These are phyloP conservation scores for Percopsis omiscomaycus DNA, from an alignment of 2,797 vertebrate species.

Conservation along the genomic window DNA sequence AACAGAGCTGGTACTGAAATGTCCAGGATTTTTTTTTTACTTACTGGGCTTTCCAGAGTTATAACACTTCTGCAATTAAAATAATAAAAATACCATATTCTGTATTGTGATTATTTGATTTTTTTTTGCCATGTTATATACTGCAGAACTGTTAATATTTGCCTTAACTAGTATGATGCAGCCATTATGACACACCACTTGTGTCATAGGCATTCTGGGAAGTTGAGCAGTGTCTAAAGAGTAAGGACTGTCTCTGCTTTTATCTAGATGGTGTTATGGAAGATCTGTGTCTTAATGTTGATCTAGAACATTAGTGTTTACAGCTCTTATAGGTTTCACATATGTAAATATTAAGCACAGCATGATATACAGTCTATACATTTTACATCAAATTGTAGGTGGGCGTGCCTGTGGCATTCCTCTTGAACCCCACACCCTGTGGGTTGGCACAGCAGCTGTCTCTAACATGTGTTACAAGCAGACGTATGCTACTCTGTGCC, in stretches of 20 bases:
- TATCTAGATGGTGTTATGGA: neutral
- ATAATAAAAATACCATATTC: conserved; percentile 49
- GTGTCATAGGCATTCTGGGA: neutral
- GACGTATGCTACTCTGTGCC: conserved; percentile 64
- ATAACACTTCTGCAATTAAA: conserved; percentile 69
- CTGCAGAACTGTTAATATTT: neutral
- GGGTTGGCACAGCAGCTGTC: conserved; percentile 84
- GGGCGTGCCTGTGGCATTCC: neutral
- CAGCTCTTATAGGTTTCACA: too few species aligned
- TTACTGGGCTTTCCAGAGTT: conserved; percentile 60
- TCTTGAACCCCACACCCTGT: conserved; percentile 58
- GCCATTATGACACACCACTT: neutral
- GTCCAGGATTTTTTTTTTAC: conserved; percentile 63
- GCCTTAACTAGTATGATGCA: neutral
- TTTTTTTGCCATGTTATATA: neutral
- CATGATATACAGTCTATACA: too few species aligned
- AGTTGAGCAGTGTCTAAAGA: neutral
- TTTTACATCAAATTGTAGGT: neutral
- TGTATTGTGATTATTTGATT: conserved; percentile 5
- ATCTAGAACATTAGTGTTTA: too few species aligned
- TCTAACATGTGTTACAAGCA: conserved; percentile 64
- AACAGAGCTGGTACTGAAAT: conserved; percentile 56
- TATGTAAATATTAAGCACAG: too few species aligned
- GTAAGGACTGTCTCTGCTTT: neutral
- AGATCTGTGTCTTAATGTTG: neutral